Evolutionary conservation across 2,888 invertebrate species (phyloP).

Genomic region (Hyposoter dolosus): DNA sequence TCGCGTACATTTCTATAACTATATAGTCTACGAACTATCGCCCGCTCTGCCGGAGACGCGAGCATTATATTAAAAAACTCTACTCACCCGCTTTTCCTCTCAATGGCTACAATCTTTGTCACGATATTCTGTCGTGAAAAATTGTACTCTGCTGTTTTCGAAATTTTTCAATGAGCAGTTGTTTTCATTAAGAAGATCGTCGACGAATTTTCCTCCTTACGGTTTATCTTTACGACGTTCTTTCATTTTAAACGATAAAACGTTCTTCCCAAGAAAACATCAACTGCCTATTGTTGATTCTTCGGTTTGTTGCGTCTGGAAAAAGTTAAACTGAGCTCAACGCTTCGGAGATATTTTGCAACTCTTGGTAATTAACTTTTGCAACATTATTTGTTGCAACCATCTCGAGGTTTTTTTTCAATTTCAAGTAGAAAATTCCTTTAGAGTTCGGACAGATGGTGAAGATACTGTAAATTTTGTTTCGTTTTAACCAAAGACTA

Average conservation of each 20-base stretch:
- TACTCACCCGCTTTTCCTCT: slow-evolving; percentile 24
- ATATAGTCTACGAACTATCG: slow-evolving; percentile 39
- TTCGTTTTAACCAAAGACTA: no score
- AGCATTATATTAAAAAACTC: slow-evolving; percentile 74
- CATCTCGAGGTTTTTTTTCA: no score
- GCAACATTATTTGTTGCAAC: no score
- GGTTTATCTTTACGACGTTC: not conserved
- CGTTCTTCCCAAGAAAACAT: not conserved
- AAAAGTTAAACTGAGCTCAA: slow-evolving; percentile 14
- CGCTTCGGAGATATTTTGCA: no score
- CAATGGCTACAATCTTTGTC: slow-evolving; percentile 8
- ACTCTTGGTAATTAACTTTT: no score
- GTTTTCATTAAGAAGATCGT: not conserved
- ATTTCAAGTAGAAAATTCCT: no score
- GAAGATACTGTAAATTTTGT: no score
- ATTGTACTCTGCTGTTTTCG: not conserved
- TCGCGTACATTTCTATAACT: slow-evolving; percentile 7
- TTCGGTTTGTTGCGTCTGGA: not conserved
- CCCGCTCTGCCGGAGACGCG: slow-evolving; percentile 19
- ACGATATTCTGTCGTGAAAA: not conserved
- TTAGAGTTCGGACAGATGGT: no score
- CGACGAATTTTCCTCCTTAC: not conserved
- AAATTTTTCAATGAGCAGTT: not conserved
- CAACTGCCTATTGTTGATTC: not conserved
- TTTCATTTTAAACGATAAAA: not conserved